Conservation (phyloP, 2,797 vertebrate genomes). For the Manis javanica region DNA sequence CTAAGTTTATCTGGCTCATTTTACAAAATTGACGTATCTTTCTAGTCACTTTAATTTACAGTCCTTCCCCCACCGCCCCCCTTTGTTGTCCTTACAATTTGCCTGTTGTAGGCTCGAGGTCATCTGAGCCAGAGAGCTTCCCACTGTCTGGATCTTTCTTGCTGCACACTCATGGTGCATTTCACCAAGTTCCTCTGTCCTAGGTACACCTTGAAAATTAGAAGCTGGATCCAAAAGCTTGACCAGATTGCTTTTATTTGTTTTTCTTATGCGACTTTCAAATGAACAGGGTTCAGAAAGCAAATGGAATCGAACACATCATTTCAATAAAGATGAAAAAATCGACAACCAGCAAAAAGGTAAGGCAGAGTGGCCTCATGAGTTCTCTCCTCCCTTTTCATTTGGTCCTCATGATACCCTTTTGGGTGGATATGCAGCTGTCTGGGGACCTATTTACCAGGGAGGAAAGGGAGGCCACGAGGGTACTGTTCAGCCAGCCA, state of each 20-base stretch:
- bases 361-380: not conserved
- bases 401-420: not conserved
- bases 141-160: not conserved
- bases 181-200: not conserved
- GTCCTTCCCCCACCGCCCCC: not conserved
- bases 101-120: not conserved
- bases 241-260: not conserved
- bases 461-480: not conserved
- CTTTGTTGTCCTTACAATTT: slow-evolving; percentile 1
- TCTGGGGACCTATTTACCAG: not conserved
- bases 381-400: not conserved
- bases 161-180: not conserved
- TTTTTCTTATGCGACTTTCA: slow-evolving; percentile 2
- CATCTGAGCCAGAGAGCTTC: not conserved
- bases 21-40: not conserved
- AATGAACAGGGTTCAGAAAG: not conserved
- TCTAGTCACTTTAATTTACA: not conserved
- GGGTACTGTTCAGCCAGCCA: not conserved
- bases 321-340: slow-evolving; percentile 27
- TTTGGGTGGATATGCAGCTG: not conserved
- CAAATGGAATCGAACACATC: slow-evolving; percentile 6
- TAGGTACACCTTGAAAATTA: not conserved
- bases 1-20: not conserved
- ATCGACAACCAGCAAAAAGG: not conserved
- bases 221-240: not conserved